Base-by-base conservation (phyloP, 1,140 invertebrate species). In the Atta texana region DNA sequence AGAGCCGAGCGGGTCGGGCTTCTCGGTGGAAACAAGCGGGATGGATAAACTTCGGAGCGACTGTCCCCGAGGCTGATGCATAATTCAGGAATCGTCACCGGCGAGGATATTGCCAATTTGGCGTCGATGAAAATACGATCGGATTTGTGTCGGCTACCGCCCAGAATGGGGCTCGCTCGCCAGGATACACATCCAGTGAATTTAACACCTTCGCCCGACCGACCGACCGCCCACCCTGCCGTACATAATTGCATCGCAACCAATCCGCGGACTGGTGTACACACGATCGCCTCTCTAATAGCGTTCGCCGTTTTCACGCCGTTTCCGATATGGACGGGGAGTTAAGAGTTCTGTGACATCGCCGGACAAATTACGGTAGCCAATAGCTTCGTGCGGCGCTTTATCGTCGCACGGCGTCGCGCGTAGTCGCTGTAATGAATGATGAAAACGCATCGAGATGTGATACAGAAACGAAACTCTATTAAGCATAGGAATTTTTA, bases 61-160 rank as follows among this genome's bases (percentile, higher is more conserved):
- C 92, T 93, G 94, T 95, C 94, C 94, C 94, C 93, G 92, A 91
- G 93, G 94, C 92, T 95, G 93, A 95, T 95, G 95, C 95, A 95
- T 95, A 95, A 95, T 95, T 95, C 95, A 95, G 92, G 92, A 95
- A 95, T 95, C 94, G 94, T 95, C 95, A 95, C 94, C 92, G 93
- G 92, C 94, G 93, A 95, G 95, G 94, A 95, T 95, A 95, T 95
- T 95, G 95, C 94, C 94, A 95, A 95, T 95, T 95, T 95, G 94
- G 94, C 94, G 94, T 95, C 95, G 94, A 95, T 95, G 94, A 95
- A 95, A 95, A 95, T 95, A 94, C 94, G 94, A 95, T 95, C 93
- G 93, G 94, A 95, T 95, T 94, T 95, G 94, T 95, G 94, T 95
- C 93, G 93, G 93, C 93, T 87, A 91, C 87, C 80, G 55, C 87